Conservation (phyloP, 2,888 invertebrate species). For the Pseudococcus jackbeardsleyi region DNA sequence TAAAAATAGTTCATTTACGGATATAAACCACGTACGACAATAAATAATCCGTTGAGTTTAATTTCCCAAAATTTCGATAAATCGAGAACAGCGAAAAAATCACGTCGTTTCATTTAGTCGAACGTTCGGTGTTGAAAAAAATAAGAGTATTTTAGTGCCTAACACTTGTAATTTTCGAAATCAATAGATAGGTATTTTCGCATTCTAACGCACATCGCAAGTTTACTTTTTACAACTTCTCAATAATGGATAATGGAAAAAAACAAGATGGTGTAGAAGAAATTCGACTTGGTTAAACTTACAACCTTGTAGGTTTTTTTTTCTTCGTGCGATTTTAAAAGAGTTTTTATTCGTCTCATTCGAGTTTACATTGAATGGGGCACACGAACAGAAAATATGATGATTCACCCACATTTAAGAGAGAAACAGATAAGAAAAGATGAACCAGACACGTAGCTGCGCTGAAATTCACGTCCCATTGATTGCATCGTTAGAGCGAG, state of each 20-base stretch:
- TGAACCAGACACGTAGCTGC: conserved; percentile 18
- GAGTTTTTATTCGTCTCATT: background rate
- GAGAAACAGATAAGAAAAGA: background rate
- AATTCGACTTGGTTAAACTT: too few species aligned
- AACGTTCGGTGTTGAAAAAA: background rate
- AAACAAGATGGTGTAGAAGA: background rate
- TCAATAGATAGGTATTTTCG: background rate
- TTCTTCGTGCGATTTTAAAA: background rate
- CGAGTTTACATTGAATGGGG: background rate
- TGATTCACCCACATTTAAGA: background rate
- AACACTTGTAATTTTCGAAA: background rate
- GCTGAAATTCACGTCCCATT: conserved; percentile 14
- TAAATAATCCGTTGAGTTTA: too few species aligned
- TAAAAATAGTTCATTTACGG: too few species aligned
- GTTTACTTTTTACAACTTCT: conserved; percentile 6
- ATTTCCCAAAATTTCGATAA: too few species aligned
- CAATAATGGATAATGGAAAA: conserved; percentile 1
- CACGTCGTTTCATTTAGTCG: background rate
- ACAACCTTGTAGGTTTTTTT: background rate
- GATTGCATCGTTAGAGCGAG: conserved; percentile 27
- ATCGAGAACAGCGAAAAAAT: background rate
- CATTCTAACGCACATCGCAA: background rate
- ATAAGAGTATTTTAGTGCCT: background rate
- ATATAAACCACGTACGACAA: too few species aligned
- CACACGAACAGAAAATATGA: conserved; percentile 28